phyloP scores from a whole-genome alignment of 2,113 vertebrate genomes.

The Rana temporaria region DNA sequence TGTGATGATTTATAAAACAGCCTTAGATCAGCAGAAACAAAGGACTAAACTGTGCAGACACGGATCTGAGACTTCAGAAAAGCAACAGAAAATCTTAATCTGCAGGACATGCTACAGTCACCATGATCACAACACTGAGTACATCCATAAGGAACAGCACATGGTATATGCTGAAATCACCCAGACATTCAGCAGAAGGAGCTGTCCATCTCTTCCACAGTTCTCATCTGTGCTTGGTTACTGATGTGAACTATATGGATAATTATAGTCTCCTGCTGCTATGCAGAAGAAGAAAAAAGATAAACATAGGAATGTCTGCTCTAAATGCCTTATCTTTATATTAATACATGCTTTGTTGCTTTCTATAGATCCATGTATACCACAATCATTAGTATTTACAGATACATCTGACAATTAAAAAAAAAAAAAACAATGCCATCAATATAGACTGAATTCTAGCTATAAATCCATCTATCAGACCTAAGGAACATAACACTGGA shows the following conservation, averaged over 20 bases:
- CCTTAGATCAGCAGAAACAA: not conserved
- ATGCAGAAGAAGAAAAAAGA: slow-evolving; percentile 6
- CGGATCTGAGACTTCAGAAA: not conserved
- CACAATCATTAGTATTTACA: not conserved
- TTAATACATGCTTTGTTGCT: not conserved
- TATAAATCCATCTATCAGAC: not conserved
- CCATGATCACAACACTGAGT: not conserved
- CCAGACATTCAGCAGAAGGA: not conserved
- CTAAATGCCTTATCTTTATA: not conserved
- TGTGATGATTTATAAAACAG: not conserved
- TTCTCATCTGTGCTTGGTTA: slow-evolving; percentile 14
- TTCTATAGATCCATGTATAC: not conserved
- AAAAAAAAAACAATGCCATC: not conserved
- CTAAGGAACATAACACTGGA: not conserved
- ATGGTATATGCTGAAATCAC: not conserved
- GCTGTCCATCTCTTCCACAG: not conserved
- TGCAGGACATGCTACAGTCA: not conserved
- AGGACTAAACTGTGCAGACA: not conserved
- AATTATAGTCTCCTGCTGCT: slow-evolving; percentile 29
- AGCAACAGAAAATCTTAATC: not conserved
- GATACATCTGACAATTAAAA: not conserved
- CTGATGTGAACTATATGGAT: slow-evolving; percentile 43
- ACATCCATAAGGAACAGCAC: not conserved
- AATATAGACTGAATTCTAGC: not conserved
- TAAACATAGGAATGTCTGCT: slow-evolving; percentile 42